Conservation (phyloP, 2,888 invertebrate species). For the Eugnorisma glareosa region DNA sequence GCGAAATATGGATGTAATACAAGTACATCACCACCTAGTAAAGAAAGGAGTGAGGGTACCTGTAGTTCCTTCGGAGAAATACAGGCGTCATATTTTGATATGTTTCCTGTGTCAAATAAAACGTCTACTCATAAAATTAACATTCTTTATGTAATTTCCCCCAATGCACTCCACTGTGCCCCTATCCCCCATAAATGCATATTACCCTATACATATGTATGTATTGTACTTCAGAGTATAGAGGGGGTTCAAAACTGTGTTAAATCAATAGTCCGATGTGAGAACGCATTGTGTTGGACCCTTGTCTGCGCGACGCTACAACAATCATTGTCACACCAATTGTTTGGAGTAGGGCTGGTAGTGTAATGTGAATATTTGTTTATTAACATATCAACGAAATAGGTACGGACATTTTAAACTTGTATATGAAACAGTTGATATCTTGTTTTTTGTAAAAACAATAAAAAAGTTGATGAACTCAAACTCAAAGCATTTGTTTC, state of each 20-base stretch:
- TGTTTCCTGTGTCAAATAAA: not conserved
- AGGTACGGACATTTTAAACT: not conserved
- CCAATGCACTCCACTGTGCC: constrained; percentile 11
- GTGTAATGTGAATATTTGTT: not conserved
- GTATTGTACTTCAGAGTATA: not conserved
- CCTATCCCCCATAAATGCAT: not conserved
- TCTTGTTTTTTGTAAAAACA: no score
- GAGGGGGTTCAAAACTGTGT: constrained; percentile 59
- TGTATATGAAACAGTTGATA: not conserved
- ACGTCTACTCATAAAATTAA: not conserved
- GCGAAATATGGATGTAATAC: not conserved
- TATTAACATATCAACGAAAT: not conserved
- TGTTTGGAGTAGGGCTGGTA: constrained; percentile 68
- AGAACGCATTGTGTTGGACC: constrained; percentile 77
- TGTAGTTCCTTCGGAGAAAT: not conserved
- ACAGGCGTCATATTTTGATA: not conserved
- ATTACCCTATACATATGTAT: constrained; percentile 19
- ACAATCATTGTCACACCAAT: constrained; percentile 70
- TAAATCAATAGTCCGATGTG: constrained; percentile 74
- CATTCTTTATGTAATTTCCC: not conserved
- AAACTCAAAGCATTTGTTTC: no score
- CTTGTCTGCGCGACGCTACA: constrained; percentile 72
- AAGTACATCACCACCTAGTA: not conserved
- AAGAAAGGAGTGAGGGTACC: no score
- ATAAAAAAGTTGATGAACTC: no score